Base-by-base conservation (phyloP, 2,888 invertebrate species). In the Eupsilia transversa region DNA sequence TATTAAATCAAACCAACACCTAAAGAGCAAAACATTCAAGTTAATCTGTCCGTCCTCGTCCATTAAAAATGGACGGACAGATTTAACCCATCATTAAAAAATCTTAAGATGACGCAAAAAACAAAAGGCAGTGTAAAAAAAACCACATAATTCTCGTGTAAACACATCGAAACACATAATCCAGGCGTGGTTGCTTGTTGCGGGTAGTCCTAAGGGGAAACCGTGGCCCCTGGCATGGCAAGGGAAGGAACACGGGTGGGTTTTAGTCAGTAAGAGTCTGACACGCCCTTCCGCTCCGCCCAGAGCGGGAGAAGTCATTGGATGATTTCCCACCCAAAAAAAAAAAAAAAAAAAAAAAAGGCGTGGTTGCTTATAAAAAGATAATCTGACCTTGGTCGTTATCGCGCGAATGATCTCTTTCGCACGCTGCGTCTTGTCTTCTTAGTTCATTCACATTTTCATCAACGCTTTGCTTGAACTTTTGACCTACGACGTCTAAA, bases 401-500 rank as follows among this genome's bases (percentile, higher is more conserved):
- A 86, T 86, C 86, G 46, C 64, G n/a, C 66, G 64, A 71, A 35
- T 82, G 74, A 87, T 87, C 88, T 86, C 61, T 84, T 88, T 89
- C 89, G 79, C 89, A 89, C 89, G 88, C 61, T 63, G 80, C 74
- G 68, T 66, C 43, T 30, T 61, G 59, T 30, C 60, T 56, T 72
- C 82, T 77, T 82, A 84, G 89, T 86, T 89, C 88, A 84, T 87
- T 89, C 87, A 87, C 88, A 87, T 89, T 85, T 83, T 79, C 76
- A 79, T 74, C 67, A 80, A 87, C 80, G 43, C 56, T 64, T 83
- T 77, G 64, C 65, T 81, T 79, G 82, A 83, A 80, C 84, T 80
- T 77, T 80, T 87, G 87, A 86, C 86, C 85, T 79, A 80, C 70
- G 74, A 41, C 56, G n/a, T 38, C 35, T 49, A 30, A 64, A 77